Conservation (phyloP, 1,140 invertebrate genomes). For the Zaprionus ghesquierei region DNA sequence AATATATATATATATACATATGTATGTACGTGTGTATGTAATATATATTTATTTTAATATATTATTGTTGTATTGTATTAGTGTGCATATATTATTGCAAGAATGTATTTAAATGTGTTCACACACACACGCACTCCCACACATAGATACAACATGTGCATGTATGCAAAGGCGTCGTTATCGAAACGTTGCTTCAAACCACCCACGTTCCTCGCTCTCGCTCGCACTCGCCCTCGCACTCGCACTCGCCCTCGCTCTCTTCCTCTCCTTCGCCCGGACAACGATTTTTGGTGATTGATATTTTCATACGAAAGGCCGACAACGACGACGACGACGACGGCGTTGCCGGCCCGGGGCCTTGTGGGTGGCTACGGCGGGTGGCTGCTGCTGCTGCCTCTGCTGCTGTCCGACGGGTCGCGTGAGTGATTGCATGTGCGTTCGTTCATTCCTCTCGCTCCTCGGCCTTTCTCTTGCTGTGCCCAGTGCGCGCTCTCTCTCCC, state of each 20-base stretch:
- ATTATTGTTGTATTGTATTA: background rate
- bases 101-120: background rate
- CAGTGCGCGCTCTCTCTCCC: background rate
- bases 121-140: background rate
- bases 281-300: conserved; percentile 63
- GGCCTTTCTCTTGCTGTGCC: background rate
- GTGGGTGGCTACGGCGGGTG: conserved; percentile 31
- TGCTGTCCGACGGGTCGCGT: conserved; percentile 34
- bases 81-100: background rate
- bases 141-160: background rate
- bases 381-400: background rate
- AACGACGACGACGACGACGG: background rate
- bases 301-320: conserved; percentile 44
- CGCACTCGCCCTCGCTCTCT: background rate
- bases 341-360: conserved; percentile 22
- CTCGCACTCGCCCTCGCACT: background rate
- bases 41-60: background rate
- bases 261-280: conserved; percentile 12
- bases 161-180: background rate
- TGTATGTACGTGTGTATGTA: background rate
- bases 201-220: conserved; percentile 17
- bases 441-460: conserved; percentile 1
- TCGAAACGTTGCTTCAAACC: conserved; percentile 39
- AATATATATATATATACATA: background rate
- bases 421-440: conserved; percentile 51